Evolutionary conservation across 2,113 vertebrate genomes (phyloP).

Genomic region (Tychaedon coryphoeus): DNA sequence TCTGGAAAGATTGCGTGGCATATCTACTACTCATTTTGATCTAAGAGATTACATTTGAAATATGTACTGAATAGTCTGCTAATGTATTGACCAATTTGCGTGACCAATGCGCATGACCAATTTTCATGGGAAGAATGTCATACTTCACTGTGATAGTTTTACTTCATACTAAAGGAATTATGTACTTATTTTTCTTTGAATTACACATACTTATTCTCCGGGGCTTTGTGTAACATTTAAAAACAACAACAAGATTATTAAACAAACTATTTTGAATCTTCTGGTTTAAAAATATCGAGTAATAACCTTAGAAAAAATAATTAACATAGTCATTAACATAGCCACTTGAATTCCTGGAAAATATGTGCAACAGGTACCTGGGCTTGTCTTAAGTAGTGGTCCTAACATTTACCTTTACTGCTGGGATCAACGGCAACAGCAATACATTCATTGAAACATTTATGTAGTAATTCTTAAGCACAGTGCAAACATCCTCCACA

Average conservation of each 20-base stretch:
- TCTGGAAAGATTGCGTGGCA: neutral
- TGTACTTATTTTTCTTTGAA: neutral
- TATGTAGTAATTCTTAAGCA: neutral
- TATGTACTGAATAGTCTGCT: neutral
- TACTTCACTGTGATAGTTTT: neutral
- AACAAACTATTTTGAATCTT: neutral
- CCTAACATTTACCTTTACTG: neutral
- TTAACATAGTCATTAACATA: neutral
- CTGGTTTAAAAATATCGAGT: neutral
- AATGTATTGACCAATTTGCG: neutral
- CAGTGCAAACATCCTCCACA: neutral
- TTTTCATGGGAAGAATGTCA: neutral
- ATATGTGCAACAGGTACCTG: neutral
- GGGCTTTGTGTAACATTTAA: neutral
- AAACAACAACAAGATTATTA: neutral
- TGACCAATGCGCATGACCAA: neutral
- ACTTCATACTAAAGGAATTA: neutral
- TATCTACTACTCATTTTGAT: neutral
- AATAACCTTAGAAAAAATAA: neutral
- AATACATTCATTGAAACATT: neutral
- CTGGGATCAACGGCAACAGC: neutral
- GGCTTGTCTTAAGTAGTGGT: neutral
- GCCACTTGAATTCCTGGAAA: neutral
- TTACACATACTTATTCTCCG: neutral
- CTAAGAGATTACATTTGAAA: neutral